Evolutionary conservation across 2,888 invertebrate species (phyloP), one percentile per base, ranked within the genome.

Genomic region (Clepsis dumicolana): DNA sequence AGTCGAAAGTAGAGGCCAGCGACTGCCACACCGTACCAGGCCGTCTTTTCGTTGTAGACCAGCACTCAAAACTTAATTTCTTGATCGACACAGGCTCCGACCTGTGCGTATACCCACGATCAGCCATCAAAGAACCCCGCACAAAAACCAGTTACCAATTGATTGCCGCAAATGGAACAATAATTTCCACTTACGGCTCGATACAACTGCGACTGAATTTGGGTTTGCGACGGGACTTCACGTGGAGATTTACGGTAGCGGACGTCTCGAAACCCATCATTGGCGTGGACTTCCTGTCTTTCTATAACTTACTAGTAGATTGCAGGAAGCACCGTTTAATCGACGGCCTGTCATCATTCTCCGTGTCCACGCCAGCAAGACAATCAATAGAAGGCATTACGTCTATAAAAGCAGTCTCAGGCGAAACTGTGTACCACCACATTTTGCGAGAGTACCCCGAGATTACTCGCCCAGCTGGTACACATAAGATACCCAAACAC

Each of bases 201-300:
- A 4, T n/a, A 2, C 53, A 53, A 12, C 5, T 24, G 2, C 7
- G 21, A 7, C 5, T 21, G 4, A n/a, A 24, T 18, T 27, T 27
- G n/a, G 24, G 16, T 3, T 7, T 24, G 1, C 7, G 12, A 81
- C 14, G 21, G 4, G 53, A 53, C 1, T 53, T 14, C 4, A 12
- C 38, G 4, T 38, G 38, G 38, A 12, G 38, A 14, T 38, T 38
- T 14, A 10, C 14, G n/a, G 53, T 27, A n/a, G 53, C 53, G 2
- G 27, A 53, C 54, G 76, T 81, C 0, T 44, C 75, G 1, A 74
- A 72, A 25, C 76, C 82, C 0, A 82, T 83, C n/a, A 80, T 82
- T 27, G 77, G 78, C 3, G 78, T 73, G 2, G 78, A 81, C 70
- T 80, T 84, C 53, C 61, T 82, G 10, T 18, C 48, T 0, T 72